A percentile compares a stretch with the other conserved stretches of the same genome.
Evolutionary conservation across 1,140 invertebrate species (phyloP).

Genomic region (Bombus cullumanus): DNA sequence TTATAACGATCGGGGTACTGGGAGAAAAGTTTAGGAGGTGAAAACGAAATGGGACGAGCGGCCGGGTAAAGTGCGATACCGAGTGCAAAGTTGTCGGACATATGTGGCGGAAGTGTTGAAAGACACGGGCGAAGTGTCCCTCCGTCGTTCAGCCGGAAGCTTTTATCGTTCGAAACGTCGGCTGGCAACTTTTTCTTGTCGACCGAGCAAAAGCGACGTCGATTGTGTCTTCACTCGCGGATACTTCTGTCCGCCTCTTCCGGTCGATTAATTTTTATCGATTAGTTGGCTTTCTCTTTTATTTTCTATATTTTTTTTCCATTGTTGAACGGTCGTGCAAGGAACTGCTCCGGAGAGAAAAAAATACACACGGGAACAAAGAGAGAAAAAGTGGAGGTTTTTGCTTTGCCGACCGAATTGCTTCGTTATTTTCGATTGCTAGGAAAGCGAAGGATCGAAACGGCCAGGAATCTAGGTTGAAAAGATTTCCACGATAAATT

Average conservation of each 20-base stretch:
- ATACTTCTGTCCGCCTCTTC: constrained; percentile 23
- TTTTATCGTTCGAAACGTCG: constrained; percentile 57
- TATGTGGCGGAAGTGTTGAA: constrained; percentile 56
- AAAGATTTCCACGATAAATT: background rate
- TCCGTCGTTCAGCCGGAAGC: constrained; percentile 53
- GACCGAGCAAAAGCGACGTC: constrained; percentile 21
- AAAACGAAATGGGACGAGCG: constrained; percentile 22
- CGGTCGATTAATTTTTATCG: constrained; percentile 50
- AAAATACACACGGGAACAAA: background rate
- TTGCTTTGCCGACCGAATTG: background rate
- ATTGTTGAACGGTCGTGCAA: constrained; percentile 4
- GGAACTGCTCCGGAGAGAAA: background rate
- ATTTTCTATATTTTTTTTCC: background rate
- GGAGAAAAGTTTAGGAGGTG: constrained; percentile 37
- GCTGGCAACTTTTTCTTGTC: constrained; percentile 55
- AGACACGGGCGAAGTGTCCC: constrained; percentile 41
- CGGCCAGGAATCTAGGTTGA: background rate
- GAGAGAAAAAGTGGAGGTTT: background rate
- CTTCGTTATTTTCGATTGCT: background rate
- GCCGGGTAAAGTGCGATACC: constrained; percentile 42
- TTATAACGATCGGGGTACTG: background rate
- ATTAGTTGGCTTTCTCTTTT: constrained; percentile 15
- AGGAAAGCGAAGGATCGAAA: background rate
- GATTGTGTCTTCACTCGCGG: constrained; percentile 40
- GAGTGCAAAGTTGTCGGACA: constrained; percentile 63